Conservation (phyloP, 2,113 vertebrate species). For the Tragulus kanchil region DNA sequence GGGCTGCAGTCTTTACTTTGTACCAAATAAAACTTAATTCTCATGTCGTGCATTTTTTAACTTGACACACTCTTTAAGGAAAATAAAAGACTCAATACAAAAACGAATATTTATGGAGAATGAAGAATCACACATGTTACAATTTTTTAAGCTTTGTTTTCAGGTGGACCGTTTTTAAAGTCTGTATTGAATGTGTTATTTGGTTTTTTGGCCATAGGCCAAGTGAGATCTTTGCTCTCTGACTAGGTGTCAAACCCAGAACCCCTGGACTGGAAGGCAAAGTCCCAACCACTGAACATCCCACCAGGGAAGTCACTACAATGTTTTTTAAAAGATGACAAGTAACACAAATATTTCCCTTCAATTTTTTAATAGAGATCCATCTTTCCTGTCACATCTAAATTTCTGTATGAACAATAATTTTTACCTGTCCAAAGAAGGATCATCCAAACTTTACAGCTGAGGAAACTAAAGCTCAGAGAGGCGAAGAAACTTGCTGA, state of each 20-base stretch:
- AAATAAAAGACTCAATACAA: slow-evolving; percentile 42
- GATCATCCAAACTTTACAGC: not conserved
- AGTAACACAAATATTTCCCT: slow-evolving; percentile 41
- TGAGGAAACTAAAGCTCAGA: slow-evolving; percentile 27
- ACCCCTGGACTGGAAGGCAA: not conserved
- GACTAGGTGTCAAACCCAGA: not conserved
- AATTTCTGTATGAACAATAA: slow-evolving; percentile 44
- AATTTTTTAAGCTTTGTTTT: not conserved
- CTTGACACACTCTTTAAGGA: not conserved
- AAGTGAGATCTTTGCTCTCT: not conserved
- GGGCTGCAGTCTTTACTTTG: not conserved
- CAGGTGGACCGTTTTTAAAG: not conserved
- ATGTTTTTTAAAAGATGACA: not conserved
- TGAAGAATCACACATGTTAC: not conserved
- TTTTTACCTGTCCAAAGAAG: not conserved
- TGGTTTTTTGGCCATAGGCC: not conserved
- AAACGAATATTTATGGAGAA: slow-evolving; percentile 10
- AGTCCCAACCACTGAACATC: not conserved
- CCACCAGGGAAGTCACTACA: not conserved
- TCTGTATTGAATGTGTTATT: not conserved
- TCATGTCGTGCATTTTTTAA: not conserved
- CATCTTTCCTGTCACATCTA: not conserved
- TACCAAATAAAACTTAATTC: not conserved
- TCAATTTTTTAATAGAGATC: not conserved
- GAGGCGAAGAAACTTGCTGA: not conserved